Conservation (phyloP, 1,140 invertebrate genomes). For the Platyscapa corneri region DNA sequence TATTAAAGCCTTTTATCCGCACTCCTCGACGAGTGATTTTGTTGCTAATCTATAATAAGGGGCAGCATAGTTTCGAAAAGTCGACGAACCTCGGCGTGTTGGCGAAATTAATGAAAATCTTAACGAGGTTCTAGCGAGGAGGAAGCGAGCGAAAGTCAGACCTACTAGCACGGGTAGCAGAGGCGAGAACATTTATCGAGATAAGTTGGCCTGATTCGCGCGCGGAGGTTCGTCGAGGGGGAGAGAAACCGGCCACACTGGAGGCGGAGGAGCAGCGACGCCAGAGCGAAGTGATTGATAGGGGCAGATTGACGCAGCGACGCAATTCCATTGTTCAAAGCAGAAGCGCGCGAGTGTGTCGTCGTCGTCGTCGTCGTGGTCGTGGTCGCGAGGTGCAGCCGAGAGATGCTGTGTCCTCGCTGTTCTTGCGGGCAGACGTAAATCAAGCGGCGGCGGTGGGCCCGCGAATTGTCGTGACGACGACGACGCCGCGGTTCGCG, state of each 20-base stretch:
- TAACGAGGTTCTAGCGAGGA: too few species aligned
- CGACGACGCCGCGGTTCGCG: not conserved
- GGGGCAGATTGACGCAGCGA: slow-evolving; percentile 71
- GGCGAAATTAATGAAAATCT: too few species aligned
- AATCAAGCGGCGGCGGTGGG: slow-evolving; percentile 47
- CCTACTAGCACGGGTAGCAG: not conserved
- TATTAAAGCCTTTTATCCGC: too few species aligned
- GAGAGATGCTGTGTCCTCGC: too few species aligned
- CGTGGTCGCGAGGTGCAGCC: not conserved
- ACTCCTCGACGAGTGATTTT: too few species aligned
- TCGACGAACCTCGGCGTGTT: too few species aligned
- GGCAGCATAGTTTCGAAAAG: too few species aligned
- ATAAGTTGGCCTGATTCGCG: too few species aligned
- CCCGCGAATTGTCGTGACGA: slow-evolving; percentile 24
- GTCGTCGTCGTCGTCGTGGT: too few species aligned
- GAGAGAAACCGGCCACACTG: slow-evolving; percentile 48
- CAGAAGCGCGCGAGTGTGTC: not conserved
- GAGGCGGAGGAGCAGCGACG: slow-evolving; percentile 47
- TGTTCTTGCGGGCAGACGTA: slow-evolving; percentile 16
- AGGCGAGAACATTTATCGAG: not conserved
- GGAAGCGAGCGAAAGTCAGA: too few species aligned
- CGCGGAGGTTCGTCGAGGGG: not conserved
- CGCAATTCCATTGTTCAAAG: slow-evolving; percentile 74
- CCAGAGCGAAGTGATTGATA: slow-evolving; percentile 68
- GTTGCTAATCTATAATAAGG: too few species aligned